Percentiles rank a stretch among this genome's conserved stretches.
Conservation (phyloP, 1,140 invertebrate species). For the Augochlora pura region DNA sequence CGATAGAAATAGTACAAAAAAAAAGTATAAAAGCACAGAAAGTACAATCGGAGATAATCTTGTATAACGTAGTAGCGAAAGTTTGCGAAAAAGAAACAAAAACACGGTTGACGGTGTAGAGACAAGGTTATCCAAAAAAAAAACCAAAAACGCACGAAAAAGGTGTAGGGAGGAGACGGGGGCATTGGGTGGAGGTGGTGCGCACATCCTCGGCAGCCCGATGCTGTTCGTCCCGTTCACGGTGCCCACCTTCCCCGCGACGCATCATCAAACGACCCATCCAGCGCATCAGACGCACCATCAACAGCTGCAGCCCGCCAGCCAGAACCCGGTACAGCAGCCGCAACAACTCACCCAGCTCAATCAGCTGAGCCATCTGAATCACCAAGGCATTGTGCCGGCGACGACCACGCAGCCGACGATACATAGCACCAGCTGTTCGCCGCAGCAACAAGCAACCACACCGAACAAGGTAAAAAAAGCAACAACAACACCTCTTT, state of each 20-base stretch:
- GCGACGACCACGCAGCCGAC: constrained; percentile 73
- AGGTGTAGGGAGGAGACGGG: constrained; percentile 81
- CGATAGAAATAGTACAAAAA: constrained; percentile 2
- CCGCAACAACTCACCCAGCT: constrained; percentile 72
- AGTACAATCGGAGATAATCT: constrained; percentile 44
- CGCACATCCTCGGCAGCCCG: constrained; percentile 80
- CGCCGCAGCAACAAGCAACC: constrained; percentile 77
- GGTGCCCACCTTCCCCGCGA: constrained; percentile 78
- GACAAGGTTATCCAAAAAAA: constrained; percentile 57
- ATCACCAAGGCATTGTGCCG: constrained; percentile 76
- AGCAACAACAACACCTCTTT: constrained; percentile 30
- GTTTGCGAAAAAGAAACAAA: too few relatives aligned
- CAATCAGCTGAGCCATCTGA: constrained; percentile 77
- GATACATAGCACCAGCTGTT: constrained; percentile 78
- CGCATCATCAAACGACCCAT: constrained; percentile 77
- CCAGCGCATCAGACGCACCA: constrained; percentile 77
- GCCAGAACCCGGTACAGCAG: constrained; percentile 68
- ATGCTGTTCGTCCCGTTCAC: constrained; percentile 82
- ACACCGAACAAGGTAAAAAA: constrained; percentile 77
- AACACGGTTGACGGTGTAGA: constrained; percentile 63
- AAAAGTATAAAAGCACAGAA: constrained; percentile 20
- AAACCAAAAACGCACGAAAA: constrained; percentile 65
- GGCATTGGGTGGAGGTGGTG: constrained; percentile 80
- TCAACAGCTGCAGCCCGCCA: constrained; percentile 71
- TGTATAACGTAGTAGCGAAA: constrained; percentile 58